A percentile compares a stretch with the other conserved stretches of the same genome.
phyloP scores from a whole-genome alignment of 2,888 invertebrate genomes.

The Rotaria macrura region DNA sequence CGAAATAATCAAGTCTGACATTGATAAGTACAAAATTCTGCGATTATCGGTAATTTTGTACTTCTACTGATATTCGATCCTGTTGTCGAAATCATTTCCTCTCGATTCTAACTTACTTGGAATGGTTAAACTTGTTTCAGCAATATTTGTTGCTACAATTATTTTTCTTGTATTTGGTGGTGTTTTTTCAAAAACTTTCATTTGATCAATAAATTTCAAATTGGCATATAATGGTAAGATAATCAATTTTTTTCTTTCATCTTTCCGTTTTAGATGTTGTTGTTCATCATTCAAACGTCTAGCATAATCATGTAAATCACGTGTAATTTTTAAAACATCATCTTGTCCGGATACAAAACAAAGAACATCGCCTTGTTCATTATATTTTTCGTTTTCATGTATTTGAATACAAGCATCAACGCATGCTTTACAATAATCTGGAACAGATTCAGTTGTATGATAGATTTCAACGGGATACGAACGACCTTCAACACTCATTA shows the following conservation, averaged over 20 bases:
- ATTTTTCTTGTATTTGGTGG: conserved; percentile 68
- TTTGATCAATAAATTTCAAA: conserved; percentile 64
- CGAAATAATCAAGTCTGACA: too few species aligned
- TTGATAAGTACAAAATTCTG: too few species aligned
- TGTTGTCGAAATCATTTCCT: too few species aligned
- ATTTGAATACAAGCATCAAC: conserved; percentile 80
- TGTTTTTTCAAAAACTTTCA: conserved; percentile 68
- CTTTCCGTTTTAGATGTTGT: conserved; percentile 35
- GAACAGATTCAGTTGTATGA: conserved; percentile 67
- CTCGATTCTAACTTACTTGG: conserved; percentile 68
- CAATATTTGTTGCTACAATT: conserved; percentile 84
- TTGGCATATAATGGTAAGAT: conserved; percentile 85
- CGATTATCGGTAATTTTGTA: too few species aligned
- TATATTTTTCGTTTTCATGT: conserved; percentile 58
- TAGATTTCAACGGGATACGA: conserved; percentile 74
- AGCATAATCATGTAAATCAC: conserved; percentile 35
- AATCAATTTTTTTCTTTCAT: conserved; percentile 51
- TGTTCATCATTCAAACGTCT: conserved; percentile 35
- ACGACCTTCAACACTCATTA: conserved; percentile 57
- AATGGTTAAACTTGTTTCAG: conserved; percentile 90
- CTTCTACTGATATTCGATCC: too few species aligned
- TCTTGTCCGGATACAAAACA: conserved; percentile 60
- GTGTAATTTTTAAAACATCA: conserved; percentile 41
- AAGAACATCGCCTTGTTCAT: conserved; percentile 68
- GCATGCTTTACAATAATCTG: conserved; percentile 75